phyloP scores from a whole-genome alignment of 92 coral and sea anemone species.

The Micromussa lordhowensis region DNA sequence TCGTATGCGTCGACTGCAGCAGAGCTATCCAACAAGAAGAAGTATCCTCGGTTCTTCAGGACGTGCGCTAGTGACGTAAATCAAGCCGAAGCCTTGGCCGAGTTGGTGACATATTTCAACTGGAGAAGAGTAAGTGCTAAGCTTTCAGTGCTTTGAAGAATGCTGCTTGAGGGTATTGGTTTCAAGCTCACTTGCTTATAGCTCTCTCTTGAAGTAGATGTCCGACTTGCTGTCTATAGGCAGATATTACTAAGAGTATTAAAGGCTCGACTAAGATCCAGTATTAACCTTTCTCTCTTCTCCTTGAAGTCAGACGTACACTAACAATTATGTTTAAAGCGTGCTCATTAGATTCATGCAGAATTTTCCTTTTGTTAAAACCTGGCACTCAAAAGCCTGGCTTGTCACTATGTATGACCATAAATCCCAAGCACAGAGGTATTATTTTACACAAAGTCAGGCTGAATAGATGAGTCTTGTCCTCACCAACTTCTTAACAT shows the following conservation, averaged over 20 bases:
- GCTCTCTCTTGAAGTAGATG: neutral
- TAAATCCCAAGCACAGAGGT: neutral
- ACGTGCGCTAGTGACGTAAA: constrained; percentile 89
- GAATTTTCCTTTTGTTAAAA: neutral
- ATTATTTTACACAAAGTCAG: neutral
- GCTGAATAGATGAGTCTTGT: neutral
- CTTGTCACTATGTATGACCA: neutral
- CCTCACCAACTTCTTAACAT: neutral
- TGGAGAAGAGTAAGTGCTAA: constrained; percentile 84
- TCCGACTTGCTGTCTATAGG: neutral
- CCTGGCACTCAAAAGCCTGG: neutral
- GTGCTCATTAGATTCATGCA: neutral
- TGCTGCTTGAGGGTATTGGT: neutral
- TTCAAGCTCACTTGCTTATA: neutral
- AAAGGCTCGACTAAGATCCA: neutral
- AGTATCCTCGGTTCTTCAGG: constrained; percentile 95
- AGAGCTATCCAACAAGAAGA: constrained; percentile 91
- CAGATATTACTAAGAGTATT: neutral
- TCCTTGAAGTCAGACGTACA: neutral
- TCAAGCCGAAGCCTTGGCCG: constrained; percentile 91
- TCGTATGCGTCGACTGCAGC: constrained; percentile 94
- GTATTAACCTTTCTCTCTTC: neutral
- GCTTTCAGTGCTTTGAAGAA: neutral
- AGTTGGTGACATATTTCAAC: constrained; percentile 86
- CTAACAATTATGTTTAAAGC: neutral